Evolutionary conservation across 2,888 invertebrate species (phyloP), one percentile per base, ranked within the genome.

Genomic region (Drosophila paranaensis): DNA sequence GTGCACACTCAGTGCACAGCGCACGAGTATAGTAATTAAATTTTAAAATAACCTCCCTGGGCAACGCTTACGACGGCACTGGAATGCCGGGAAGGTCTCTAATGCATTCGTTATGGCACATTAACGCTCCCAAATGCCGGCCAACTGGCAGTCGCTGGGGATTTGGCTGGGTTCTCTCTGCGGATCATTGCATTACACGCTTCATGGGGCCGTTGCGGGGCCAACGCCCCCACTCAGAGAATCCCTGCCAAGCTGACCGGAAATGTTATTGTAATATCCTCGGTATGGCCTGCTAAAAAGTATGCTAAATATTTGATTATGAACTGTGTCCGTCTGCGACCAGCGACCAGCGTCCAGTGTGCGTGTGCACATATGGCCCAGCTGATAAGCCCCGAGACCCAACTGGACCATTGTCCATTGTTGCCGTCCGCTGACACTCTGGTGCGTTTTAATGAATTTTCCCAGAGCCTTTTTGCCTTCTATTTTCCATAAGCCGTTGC

Each of bases 271-370:
- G 89, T 90, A 90, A 90, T 90, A 84, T 81, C 79, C 81, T 79
- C 71, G 72, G 72, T 33, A 63, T 58, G 63, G 74, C 64, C 74
- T 46, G 74, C 84, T 88, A 82, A 81, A 90, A 90, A 90, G 89
- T 90, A 90, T 91, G 90, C 89, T 90, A 91, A 90, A 91, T 91
- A 90, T 90, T 90, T 90, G 90, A 91, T 90, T 88, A 89, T 81
- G 73, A 77, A 78, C 81, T 81, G 74, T 68, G 60, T 76, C 69
- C 65, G 71, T 65, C 69, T 77, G 64, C 53, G 61, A 77, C 70
- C 20, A 20, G 20, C 20, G 20, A 20, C 20, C 20, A 20, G 64
- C 53, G 61, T 77, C 70, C 33, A 33, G 33, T 33, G 33, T 33
- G 77, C 74, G 63, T 68, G 53, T 66, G 57, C 72, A 71, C 77